A percentile compares a stretch with the other conserved stretches of the same genome.
phyloP scores from a whole-genome alignment of 1,140 invertebrate species.

The Semibalanus balanoides region DNA sequence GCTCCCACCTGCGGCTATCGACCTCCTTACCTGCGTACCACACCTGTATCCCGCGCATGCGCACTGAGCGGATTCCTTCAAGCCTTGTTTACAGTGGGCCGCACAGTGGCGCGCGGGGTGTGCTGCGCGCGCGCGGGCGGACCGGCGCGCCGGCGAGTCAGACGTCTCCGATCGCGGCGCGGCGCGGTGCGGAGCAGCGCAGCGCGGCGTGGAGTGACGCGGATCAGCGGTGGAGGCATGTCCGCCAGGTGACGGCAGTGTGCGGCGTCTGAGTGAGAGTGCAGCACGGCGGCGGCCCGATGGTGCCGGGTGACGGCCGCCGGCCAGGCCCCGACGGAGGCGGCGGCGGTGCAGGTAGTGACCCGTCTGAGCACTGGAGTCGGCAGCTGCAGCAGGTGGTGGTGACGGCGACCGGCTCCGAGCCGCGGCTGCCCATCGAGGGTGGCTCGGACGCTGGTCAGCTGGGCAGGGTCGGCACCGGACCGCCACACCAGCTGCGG shows the following conservation, averaged over 20 bases:
- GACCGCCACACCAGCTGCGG: not conserved
- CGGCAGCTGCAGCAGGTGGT: not conserved
- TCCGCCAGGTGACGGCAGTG: too few relatives aligned
- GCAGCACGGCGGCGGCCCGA: not conserved
- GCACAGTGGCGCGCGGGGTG: not conserved
- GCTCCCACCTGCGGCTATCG: not conserved
- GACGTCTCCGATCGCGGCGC: not conserved
- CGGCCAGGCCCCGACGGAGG: too few relatives aligned
- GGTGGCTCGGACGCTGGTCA: not conserved
- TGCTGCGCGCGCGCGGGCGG: too few relatives aligned
- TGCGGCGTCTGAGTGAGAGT: too few relatives aligned
- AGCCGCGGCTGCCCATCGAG: not conserved
- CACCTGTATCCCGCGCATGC: not conserved
- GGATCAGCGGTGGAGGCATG: too few relatives aligned
- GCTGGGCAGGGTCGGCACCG: not conserved
- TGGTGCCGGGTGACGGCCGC: not conserved
- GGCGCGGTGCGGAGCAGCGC: too few relatives aligned
- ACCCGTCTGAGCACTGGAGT: not conserved
- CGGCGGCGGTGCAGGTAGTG: too few relatives aligned
- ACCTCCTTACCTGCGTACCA: not conserved
- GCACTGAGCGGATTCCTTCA: not conserved
- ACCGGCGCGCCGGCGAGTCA: too few relatives aligned
- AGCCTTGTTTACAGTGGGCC: not conserved
- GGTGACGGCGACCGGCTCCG: not conserved
- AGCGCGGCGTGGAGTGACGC: too few relatives aligned